Conservation (phyloP, 2,797 vertebrate species). For the Remorina albescens region DNA sequence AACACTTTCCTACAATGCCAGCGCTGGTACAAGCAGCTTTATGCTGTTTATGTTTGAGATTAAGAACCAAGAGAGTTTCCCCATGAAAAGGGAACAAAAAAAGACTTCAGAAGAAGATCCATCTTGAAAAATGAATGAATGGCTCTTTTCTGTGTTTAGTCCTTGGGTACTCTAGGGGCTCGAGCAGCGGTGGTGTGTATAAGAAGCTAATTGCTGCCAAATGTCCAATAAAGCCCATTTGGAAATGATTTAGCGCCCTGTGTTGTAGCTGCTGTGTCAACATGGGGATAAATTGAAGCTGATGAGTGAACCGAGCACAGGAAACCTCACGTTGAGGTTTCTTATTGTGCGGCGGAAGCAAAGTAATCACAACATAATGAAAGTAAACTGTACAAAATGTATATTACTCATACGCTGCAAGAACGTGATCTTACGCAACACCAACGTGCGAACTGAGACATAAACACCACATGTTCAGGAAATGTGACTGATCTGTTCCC, state of each 20-base stretch:
- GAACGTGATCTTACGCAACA: not conserved
- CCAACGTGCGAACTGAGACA: not conserved
- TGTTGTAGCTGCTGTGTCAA: slow-evolving; percentile 54
- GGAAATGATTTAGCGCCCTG: slow-evolving; percentile 4
- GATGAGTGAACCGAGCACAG: slow-evolving; percentile 20
- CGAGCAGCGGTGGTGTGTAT: slow-evolving; percentile 24
- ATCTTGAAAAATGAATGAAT: slow-evolving; percentile 23
- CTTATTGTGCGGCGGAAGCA: slow-evolving; percentile 12
- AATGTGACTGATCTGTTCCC: slow-evolving; percentile 20
- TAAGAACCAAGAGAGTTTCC: not conserved
- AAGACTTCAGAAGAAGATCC: not conserved
- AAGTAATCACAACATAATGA: slow-evolving; percentile 33
- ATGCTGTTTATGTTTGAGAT: slow-evolving; percentile 31
- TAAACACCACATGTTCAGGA: slow-evolving; percentile 13
- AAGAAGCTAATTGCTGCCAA: slow-evolving; percentile 39
- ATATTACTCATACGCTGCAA: not conserved
- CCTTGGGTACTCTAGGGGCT: slow-evolving; percentile 42
- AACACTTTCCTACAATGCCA: slow-evolving; percentile 3
- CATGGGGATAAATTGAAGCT: slow-evolving; percentile 36
- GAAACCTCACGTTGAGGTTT: slow-evolving; percentile 23
- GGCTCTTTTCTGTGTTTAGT: slow-evolving; percentile 57
- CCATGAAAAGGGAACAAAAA: not conserved
- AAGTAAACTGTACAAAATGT: slow-evolving; percentile 13
- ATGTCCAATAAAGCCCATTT: slow-evolving; percentile 47
- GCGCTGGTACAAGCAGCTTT: not conserved